Evolutionary conservation across 2,888 invertebrate genomes (phyloP), one percentile per base, ranked within the genome.

Genomic region (Miltochrista miniata): DNA sequence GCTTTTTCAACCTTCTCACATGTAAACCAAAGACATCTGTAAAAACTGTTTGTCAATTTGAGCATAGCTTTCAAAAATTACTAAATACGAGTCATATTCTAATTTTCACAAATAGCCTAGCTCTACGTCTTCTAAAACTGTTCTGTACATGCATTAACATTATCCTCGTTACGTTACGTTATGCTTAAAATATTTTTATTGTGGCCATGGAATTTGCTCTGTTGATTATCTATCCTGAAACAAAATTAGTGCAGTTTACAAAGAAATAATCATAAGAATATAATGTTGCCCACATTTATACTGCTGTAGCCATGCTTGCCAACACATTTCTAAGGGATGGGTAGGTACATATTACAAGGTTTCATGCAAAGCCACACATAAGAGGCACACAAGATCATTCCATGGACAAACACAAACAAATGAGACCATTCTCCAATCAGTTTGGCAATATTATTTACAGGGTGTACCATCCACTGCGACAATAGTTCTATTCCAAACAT

Each of bases 31-130:
- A 87, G 75, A 74, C 76, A 88, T 90, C 86, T 90, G 86, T 73
- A 88, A 87, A 86, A 87, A 84, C 85, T 89, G 70, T 83, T 79
- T 68, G 84, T 87, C 79, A 87, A 81, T 86, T 87, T 88, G 82
- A 89, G 84, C 90, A 91, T 91, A 85, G 83, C 83, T 88, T 81
- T 72, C 50, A 59, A 68, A 70, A 74, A 52, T 70, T 76, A 79
- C 62, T 61, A 66, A 72, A 18, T 68, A 72, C 65, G 63, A 68
- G 75, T 67, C 70, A 79, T 79, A 74, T 70, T 76, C 69, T 63
- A 66, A 76, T 74, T 50, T 45, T 63, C 51, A 54, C 52, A 35
- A 46, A 48, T 68, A 67, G 54, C 52, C 66, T 64, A 65, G 51
- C 54, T 60, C 63, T 74, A 77, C 67, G 61, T 52, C 40, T 60